These are phyloP conservation scores for Diarsia dahlii DNA, from an alignment of 2,888 invertebrate genomes.

Conservation along the genomic window DNA sequence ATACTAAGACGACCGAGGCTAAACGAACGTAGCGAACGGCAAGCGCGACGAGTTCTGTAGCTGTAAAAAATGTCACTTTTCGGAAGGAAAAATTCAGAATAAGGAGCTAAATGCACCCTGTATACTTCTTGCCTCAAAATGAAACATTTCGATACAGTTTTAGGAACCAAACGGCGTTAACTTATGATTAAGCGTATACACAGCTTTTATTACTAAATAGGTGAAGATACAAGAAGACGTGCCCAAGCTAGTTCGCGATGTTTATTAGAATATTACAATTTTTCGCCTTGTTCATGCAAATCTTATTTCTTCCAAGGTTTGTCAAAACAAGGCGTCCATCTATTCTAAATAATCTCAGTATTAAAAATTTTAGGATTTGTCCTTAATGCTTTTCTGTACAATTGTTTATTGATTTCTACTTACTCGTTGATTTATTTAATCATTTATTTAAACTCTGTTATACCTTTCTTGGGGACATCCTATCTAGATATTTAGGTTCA, in stretches of 20 bases:
- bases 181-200: conserved; percentile 65
- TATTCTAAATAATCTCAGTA: conserved; percentile 48
- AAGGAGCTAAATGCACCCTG: too few relatives aligned
- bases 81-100: too few relatives aligned
- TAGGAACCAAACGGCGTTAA: conserved; percentile 53
- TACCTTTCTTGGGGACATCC: conserved; percentile 43
- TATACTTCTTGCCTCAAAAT: conserved; percentile 50
- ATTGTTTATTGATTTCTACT: conserved; percentile 15
- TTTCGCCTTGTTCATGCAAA: conserved; percentile 51
- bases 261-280: conserved; percentile 32
- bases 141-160: conserved; percentile 37
- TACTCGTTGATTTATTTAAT: conserved; percentile 14
- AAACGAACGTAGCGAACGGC: too few relatives aligned
- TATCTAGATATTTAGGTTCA: conserved; percentile 36
- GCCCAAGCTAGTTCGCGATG: conserved; percentile 51
- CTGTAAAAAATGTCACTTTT: too few relatives aligned
- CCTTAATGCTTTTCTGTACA: conserved; percentile 38
- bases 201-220: conserved; percentile 58
- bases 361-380: conserved; percentile 31
- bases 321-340: conserved; percentile 42
- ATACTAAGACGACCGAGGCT: too few relatives aligned
- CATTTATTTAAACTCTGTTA: conserved; percentile 49
- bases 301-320: conserved; percentile 51
- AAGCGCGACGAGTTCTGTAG: too few relatives aligned
- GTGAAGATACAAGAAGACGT: conserved; percentile 53